Base-by-base conservation (phyloP, 2,888 invertebrate genomes). In the Drosophila pullipes region DNA sequence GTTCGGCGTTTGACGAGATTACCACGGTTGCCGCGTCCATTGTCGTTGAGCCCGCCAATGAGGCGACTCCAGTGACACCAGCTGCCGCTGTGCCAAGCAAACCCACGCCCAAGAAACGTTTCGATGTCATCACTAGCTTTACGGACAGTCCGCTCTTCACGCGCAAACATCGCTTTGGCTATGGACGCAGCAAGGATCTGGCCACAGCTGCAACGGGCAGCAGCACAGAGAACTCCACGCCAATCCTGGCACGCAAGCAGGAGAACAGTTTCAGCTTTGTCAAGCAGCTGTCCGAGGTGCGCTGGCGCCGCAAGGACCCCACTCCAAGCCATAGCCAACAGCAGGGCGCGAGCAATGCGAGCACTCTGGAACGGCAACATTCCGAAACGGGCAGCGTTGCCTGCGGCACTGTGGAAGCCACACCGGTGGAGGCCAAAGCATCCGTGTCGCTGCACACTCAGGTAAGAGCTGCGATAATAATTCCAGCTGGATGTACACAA, bases 381-480 rank as follows among this genome's bases (percentile, higher is more conserved):
- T 70, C 84, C 33, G 80, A 78, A 18, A 66, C 73, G 16, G 73
- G 74, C 10, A 76, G 70, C 37, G 74, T 65, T 1, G 77, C 85
- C 11, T 85, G 86, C 18, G 89, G 87, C 41, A 77, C 91, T 0
- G 82, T 93, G 3, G 93, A 94, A 72, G 92, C 91, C 3, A 93
- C 93, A 3, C 93, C 93, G 5, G 91, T 93, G 61, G 93, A 94
- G 76, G 89, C 93, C 39, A 93, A 92, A 81, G 91, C 93, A 22
- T 93, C 93, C 3, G 93, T 94, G 50, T 94, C 93, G 13, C 76
- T 94, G 52, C 93, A 94, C 67, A 93, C 93, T n/a, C 93, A 94
- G 90, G 93, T 93, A 71, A 55, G 71, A 63, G 10, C 6, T 39
- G 37, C 4, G 4, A 47, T 53, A 25, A 47, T 16, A 47, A 28